Conservation (phyloP, 2,113 vertebrate species). For the Pelvicachromis taeniatus region DNA sequence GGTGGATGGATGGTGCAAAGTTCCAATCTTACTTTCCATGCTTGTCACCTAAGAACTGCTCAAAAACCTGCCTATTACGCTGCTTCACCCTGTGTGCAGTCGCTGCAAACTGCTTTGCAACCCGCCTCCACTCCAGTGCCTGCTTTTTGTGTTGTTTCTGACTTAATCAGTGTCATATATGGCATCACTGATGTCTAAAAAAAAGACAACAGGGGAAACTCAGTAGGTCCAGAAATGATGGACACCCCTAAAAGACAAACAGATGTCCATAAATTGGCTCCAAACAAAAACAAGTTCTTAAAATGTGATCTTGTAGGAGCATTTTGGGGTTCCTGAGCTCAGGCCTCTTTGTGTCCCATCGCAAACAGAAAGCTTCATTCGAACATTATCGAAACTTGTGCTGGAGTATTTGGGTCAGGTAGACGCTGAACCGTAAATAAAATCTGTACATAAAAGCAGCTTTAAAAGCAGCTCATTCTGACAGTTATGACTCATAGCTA, state of each 20-base stretch:
- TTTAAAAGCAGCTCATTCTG: background rate
- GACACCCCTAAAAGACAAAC: background rate
- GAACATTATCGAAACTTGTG: background rate
- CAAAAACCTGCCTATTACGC: background rate
- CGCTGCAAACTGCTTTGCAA: background rate
- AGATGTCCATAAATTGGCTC: background rate
- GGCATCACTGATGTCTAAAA: background rate
- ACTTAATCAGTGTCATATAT: background rate
- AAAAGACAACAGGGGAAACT: background rate
- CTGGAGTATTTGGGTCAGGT: background rate
- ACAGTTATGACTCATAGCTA: slow-evolving; percentile 5
- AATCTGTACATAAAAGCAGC: background rate
- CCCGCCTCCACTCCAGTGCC: background rate
- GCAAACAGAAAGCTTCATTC: background rate
- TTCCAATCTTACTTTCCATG: background rate
- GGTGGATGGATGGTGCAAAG: background rate
- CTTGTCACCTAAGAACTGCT: background rate
- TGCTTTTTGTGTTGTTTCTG: background rate
- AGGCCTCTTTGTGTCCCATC: background rate
- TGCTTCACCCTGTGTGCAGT: background rate
- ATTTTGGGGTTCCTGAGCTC: background rate
- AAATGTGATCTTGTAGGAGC: background rate
- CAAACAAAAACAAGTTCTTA: background rate
- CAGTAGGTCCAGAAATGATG: background rate
- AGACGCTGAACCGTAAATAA: background rate